phyloP scores from a whole-genome alignment of 2,797 vertebrate genomes.

The Syncerus caffer region DNA sequence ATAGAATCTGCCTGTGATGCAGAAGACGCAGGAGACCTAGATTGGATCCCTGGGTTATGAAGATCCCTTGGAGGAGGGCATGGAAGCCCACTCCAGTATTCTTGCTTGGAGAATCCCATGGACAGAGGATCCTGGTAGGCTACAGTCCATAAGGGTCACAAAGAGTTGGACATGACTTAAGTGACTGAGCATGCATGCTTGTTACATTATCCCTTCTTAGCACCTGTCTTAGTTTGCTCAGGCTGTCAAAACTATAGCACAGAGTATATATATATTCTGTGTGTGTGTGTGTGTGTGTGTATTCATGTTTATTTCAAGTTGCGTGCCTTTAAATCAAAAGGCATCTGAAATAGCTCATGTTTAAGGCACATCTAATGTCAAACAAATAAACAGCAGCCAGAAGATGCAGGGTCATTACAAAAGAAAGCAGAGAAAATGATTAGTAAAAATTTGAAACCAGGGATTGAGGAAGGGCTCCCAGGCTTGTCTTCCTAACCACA shows the following conservation, averaged over 20 bases:
- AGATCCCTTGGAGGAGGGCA: neutral
- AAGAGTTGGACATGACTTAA: neutral
- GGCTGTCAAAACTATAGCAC: neutral
- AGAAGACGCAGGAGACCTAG: fast-evolving
- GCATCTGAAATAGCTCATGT: neutral
- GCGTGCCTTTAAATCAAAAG: neutral
- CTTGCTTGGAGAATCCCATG: neutral
- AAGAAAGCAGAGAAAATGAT: neutral
- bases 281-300: neutral
- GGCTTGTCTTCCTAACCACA: neutral
- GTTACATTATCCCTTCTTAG: neutral
- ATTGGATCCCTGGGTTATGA: neutral
- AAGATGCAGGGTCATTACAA: neutral
- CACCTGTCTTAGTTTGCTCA: neutral
- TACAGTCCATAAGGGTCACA: neutral
- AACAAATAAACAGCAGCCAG: neutral
- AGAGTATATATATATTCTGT: neutral
- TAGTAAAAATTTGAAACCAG: neutral
- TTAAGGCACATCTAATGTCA: neutral
- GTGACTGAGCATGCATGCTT: neutral
- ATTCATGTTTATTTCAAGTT: conserved; percentile 6
- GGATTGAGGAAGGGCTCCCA: neutral
- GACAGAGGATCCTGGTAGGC: neutral
- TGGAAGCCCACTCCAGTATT: neutral
- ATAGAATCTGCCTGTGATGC: neutral